Percentiles rank a stretch among this genome's conserved stretches.
These are phyloP conservation scores for Montipora cactus DNA, from an alignment of 64 coral and sea anemone species.

Conservation along the genomic window DNA sequence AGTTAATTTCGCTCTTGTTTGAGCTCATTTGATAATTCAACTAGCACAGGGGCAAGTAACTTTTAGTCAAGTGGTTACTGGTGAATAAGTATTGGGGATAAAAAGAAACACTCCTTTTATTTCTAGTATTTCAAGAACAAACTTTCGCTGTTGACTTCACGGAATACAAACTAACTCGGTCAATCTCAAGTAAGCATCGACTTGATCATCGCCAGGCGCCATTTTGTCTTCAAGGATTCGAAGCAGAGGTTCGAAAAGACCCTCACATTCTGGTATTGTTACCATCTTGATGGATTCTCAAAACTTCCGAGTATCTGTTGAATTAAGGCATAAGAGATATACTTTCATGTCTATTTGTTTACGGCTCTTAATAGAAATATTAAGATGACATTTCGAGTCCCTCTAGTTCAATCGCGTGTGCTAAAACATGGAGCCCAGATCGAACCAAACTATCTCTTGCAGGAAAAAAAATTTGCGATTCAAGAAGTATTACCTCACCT, in stretches of 20 bases:
- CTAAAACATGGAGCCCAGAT: neutral
- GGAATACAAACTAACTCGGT: conserved; percentile 50
- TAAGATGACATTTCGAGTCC: too few relatives aligned
- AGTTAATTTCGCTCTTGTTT: too few relatives aligned
- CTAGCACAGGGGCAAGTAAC: too few relatives aligned
- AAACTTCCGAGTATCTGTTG: neutral
- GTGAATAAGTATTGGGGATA: neutral
- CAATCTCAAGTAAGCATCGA: conserved; percentile 56
- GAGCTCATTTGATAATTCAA: too few relatives aligned
- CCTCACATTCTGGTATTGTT: conserved; percentile 65
- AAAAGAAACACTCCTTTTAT: neutral
- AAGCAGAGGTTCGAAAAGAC: conserved; percentile 65
- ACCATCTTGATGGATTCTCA: conserved; percentile 43
- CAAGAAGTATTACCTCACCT: neutral
- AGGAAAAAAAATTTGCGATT: neutral
- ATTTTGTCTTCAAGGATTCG: conserved; percentile 50
- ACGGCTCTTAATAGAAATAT: too few relatives aligned
- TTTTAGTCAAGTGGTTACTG: neutral
- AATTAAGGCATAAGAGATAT: neutral
- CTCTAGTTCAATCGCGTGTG: neutral
- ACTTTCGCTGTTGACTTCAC: neutral
- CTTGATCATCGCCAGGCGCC: conserved; percentile 46
- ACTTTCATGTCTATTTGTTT: too few relatives aligned
- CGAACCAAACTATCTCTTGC: neutral
- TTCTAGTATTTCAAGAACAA: neutral